A percentile compares a stretch with the other conserved stretches of the same genome.
phyloP scores from a whole-genome alignment of 2,113 vertebrate species.

The Leptocoma aspasia region DNA sequence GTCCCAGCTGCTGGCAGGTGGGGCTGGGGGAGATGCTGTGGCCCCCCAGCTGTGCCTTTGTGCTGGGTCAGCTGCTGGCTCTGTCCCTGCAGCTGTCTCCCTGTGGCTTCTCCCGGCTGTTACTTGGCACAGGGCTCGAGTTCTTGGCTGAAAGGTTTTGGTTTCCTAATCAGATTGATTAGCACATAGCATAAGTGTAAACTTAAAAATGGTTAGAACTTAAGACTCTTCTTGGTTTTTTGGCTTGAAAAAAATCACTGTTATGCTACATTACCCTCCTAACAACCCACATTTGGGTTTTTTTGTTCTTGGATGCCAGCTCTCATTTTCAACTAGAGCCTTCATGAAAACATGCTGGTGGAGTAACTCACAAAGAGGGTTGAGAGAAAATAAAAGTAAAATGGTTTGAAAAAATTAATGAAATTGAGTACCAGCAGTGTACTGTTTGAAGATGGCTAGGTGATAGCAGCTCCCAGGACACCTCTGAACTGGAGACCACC shows the following conservation, averaged over 20 bases:
- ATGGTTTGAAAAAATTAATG: not conserved
- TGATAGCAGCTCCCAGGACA: not conserved
- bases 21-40: not conserved
- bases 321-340: not conserved
- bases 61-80: not conserved
- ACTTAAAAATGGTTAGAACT: not conserved
- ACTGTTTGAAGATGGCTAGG: not conserved
- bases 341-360: not conserved
- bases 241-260: not conserved
- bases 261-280: not conserved
- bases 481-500: not conserved
- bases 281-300: not conserved
- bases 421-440: not conserved
- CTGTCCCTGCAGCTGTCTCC: not conserved
- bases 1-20: rapidly evolving
- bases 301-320: not conserved
- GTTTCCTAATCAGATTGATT: not conserved
- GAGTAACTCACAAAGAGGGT: not conserved
- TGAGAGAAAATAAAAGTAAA: not conserved
- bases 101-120: rapidly evolving
- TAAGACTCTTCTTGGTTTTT: not conserved
- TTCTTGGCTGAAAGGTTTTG: not conserved
- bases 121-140: not conserved
- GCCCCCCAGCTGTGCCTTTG: not conserved
- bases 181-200: not conserved